A percentile compares a stretch with the other conserved stretches of the same genome.
These are phyloP conservation scores for Nebria salina DNA, from an alignment of 2,888 invertebrate species.

Conservation along the genomic window DNA sequence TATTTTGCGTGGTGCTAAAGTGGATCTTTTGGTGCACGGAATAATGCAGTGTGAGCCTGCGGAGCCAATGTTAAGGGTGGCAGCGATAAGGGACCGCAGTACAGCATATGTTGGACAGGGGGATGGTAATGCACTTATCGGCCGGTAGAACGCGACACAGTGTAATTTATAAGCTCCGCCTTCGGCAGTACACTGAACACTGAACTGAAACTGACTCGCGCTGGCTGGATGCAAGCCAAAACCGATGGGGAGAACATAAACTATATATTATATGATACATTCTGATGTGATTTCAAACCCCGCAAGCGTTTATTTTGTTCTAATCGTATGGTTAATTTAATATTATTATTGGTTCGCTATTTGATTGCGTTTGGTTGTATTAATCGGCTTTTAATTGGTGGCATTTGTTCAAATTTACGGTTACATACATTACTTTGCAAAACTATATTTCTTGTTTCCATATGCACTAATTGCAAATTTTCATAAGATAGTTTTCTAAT, in stretches of 20 bases:
- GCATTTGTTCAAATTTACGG: not conserved
- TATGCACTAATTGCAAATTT: not conserved
- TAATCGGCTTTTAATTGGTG: not conserved
- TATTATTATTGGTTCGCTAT: not conserved
- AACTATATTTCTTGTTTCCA: not conserved
- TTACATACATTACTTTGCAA: not conserved
- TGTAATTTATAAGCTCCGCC: conserved; percentile 53
- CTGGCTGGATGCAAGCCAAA: not conserved
- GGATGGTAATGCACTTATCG: conserved; percentile 59
- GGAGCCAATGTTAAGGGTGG: conserved; percentile 12
- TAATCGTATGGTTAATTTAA: not conserved
- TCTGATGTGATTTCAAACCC: not conserved
- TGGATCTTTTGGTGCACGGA: not conserved
- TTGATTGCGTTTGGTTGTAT: not conserved
- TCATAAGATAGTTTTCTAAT: no score
- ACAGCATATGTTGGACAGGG: conserved; percentile 58
- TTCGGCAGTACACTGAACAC: conserved; percentile 43
- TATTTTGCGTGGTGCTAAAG: not conserved
- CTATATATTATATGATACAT: not conserved
- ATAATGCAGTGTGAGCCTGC: not conserved
- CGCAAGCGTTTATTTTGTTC: not conserved
- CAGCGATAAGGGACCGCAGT: conserved; percentile 53
- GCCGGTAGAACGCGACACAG: conserved; percentile 51
- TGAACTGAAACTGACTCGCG: not conserved
- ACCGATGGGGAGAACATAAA: conserved; percentile 1